Conservation (phyloP, 2,888 invertebrate genomes). For the Erynnis tages region DNA sequence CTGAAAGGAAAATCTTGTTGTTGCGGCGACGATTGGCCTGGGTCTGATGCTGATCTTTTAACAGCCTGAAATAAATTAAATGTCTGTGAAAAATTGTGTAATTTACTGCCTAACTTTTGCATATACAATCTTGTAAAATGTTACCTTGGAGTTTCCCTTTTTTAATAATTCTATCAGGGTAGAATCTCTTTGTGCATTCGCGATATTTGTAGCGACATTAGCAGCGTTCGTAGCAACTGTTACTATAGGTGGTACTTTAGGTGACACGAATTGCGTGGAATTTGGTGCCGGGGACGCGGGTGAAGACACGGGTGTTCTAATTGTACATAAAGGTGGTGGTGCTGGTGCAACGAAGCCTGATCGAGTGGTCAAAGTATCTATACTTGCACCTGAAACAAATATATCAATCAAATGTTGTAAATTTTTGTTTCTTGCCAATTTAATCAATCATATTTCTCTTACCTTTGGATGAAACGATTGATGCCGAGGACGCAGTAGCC, state of each 20-base stretch:
- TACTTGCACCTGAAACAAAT: slow-evolving; percentile 46
- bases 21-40: slow-evolving; percentile 82
- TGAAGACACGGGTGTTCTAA: slow-evolving; percentile 57
- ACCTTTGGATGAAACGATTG: slow-evolving; percentile 16
- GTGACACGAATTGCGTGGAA: slow-evolving; percentile 72
- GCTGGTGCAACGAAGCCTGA: slow-evolving; percentile 70
- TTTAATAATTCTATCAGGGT: slow-evolving; percentile 90
- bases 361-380: slow-evolving; percentile 53
- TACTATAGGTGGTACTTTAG: slow-evolving; percentile 65
- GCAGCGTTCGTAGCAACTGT: slow-evolving; percentile 54
- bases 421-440: neutral
- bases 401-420: slow-evolving; percentile 17
- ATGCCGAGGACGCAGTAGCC: slow-evolving; percentile 3
- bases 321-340: slow-evolving; percentile 67
- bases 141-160: slow-evolving; percentile 83
- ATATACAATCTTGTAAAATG: neutral
- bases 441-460: neutral
- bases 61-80: slow-evolving; percentile 72
- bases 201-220: slow-evolving; percentile 44
- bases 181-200: slow-evolving; percentile 84
- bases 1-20: slow-evolving; percentile 82
- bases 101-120: neutral
- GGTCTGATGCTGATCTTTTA: slow-evolving; percentile 88
- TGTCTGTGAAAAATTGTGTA: too few species aligned
- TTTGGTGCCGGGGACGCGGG: slow-evolving; percentile 71